These are phyloP conservation scores for Sinosuthora webbiana DNA, from an alignment of 2,113 vertebrate species.

Conservation along the genomic window DNA sequence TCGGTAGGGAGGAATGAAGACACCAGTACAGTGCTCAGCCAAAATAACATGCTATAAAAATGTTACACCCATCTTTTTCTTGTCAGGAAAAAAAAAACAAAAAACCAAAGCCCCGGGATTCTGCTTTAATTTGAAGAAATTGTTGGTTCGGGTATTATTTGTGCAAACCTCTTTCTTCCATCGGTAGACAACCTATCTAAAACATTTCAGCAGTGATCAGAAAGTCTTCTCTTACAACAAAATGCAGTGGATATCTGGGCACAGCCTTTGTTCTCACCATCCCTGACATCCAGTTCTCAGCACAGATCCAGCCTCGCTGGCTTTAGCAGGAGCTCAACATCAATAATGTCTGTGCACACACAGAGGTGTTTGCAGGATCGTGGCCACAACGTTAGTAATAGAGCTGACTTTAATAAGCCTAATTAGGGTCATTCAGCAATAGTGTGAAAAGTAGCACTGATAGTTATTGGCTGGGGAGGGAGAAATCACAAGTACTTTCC, in stretches of 20 bases:
- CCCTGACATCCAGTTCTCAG: background rate
- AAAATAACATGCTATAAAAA: background rate
- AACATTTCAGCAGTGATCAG: background rate
- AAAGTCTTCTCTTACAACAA: background rate
- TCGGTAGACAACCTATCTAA: background rate
- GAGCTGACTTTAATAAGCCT: slow-evolving; percentile 27
- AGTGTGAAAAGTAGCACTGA: slow-evolving; percentile 42
- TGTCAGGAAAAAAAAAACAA: background rate
- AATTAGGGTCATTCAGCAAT: background rate
- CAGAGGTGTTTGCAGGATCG: background rate
- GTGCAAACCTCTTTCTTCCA: background rate
- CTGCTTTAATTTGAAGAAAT: background rate
- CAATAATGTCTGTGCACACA: background rate
- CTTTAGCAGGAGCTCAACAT: background rate
- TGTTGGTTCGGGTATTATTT: background rate
- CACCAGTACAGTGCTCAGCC: background rate
- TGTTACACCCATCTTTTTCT: background rate
- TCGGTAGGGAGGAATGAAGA: background rate
- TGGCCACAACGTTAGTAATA: background rate
- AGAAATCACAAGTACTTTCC: slow-evolving; percentile 12
- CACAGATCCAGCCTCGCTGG: background rate
- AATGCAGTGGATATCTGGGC: background rate
- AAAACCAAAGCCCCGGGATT: accelerated
- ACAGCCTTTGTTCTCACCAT: background rate
- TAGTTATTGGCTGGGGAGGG: background rate